A percentile compares a stretch with the other conserved stretches of the same genome.
Evolutionary conservation across 1,140 invertebrate species (phyloP).

Genomic region (Drosophila truncata): DNA sequence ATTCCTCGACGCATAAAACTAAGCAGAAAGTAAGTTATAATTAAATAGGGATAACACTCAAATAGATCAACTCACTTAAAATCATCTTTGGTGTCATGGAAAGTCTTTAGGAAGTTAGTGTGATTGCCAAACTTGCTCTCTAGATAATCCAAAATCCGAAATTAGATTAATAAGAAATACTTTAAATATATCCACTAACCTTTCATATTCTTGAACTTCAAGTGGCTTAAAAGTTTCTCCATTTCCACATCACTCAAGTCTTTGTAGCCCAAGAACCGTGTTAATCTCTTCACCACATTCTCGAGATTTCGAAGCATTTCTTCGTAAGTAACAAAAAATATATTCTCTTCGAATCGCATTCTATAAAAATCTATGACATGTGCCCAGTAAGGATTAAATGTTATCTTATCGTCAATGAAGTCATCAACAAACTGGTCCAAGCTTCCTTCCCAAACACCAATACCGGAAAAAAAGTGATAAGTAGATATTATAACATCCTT

Average conservation of each 20-base stretch:
- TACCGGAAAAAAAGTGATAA: slow-evolving; percentile 7
- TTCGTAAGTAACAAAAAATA: slow-evolving; percentile 46
- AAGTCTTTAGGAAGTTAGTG: slow-evolving; percentile 1
- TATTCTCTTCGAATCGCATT: slow-evolving; percentile 27
- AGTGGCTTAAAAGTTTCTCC: slow-evolving; percentile 18
- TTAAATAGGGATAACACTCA: too few species aligned
- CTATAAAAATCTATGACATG: slow-evolving; percentile 41
- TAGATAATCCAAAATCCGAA: not conserved
- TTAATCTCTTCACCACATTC: slow-evolving; percentile 11
- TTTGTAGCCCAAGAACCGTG: slow-evolving; percentile 11
- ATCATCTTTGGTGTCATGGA: not conserved
- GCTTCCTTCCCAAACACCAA: not conserved
- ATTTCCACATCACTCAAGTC: slow-evolving; percentile 13
- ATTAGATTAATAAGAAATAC: too few species aligned
- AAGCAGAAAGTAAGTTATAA: not conserved
- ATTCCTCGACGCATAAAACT: slow-evolving; percentile 45
- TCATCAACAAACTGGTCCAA: slow-evolving; percentile 17
- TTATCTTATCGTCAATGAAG: slow-evolving; percentile 4
- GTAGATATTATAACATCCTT: slow-evolving; percentile 49
- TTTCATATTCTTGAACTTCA: slow-evolving; percentile 46
- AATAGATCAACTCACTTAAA: slow-evolving; percentile 27
- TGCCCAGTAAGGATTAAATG: slow-evolving; percentile 22
- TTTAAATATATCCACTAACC: not conserved
- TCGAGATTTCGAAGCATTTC: slow-evolving; percentile 32
- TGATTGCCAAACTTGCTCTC: slow-evolving; percentile 13